Base-by-base conservation (phyloP, 2,797 vertebrate species). In the Adrianichthys oophorus region DNA sequence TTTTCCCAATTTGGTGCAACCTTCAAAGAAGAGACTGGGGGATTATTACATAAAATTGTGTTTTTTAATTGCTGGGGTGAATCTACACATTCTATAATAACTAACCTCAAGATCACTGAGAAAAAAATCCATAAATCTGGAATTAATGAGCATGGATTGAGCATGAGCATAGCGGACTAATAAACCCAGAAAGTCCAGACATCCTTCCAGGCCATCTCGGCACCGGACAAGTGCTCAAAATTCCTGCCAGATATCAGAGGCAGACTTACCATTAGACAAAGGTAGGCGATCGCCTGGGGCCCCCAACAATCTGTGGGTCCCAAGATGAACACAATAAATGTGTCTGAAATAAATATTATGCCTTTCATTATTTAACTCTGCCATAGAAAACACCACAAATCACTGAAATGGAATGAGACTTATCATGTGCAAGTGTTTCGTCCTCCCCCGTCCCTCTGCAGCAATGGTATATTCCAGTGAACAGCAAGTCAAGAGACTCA, bases 101-200 rank as follows among this genome's bases (percentile, higher is more conserved):
- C 42, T 76, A 77, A 76, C 65, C 66, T 68, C 32, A 65, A 47
- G 65, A 68, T 57, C 56, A 51, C 43, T 32, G 47, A 68, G 67
- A 59, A 66, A 71, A 37, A 78, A 75, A 82, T 87, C 82, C 59
- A 70, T 83, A 56, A 61, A 10, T 58, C 48, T 45, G 56, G 42
- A 72, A 70, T 26, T 53, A 72, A 59, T 47, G 59, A 47, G 26
- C 48, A 18, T 56, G 52, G 55, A 55, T 46, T 47, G 4, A 56
- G 40, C 37, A 32, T 43, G 55, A 62, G 32, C 10, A 29, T 56
- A 45, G 6, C 17, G 12, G 62, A 61, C 45, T 56, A 60, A 54
- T 32, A 56, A 29, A 29, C 26, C 26, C 7, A 29, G 26, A 79
- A 76, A 64, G 48, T 65, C 49, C 53, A 52, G 67, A 70, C 58